Base-by-base conservation (phyloP, 2,888 invertebrate species). In the Caprella mutica region DNA sequence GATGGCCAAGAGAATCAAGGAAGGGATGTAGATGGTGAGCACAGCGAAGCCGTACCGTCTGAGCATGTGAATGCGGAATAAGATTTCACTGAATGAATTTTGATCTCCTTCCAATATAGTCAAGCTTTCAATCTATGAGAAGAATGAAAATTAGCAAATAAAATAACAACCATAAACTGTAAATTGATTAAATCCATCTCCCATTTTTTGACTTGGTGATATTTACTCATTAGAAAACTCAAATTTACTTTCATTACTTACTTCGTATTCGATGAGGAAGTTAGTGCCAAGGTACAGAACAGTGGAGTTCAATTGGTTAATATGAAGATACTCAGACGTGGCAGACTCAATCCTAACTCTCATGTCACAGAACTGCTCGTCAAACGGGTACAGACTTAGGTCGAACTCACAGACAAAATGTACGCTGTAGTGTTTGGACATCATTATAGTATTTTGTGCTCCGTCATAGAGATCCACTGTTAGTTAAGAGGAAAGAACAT, bases 11-110 rank as follows among this genome's bases (percentile, higher is more conserved):
- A 58, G 58, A 23, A 54, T 54, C 42, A 58, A 54, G 24, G 58
- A 58, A 0, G 58, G 58, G 30, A 58, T 58, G 54, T 58, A 58
- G 51, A 58, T 58, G 29, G 46, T 58, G 42, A 58, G 54, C 33
- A 58, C 54, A 12, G 58, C 33, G 50, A 54, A 42, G 14, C 58
- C 58, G 17, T 42, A 58, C 26, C 48, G 53, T 3, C 58, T 23
- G 6, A 43, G 50, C 54, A 58, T 48, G 21, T 53, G 58, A 19
- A 58, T 46, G 3, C 58, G 54, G 2, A 58, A n/a, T 8, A 23
- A 52, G 8, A 55, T 24, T 27, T 56, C 55, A n/a, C 61, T 61
- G 52, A 50, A n/a, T n/a, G n/a, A n/a, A n/a, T n/a, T n/a, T n/a
- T n/a, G n/a, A n/a, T n/a, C n/a, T n/a, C n/a, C n/a, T n/a, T n/a